A percentile compares a stretch with the other conserved stretches of the same genome.
Evolutionary conservation across 2,113 vertebrate genomes (phyloP).

Genomic region (Montifringilla adamsi): DNA sequence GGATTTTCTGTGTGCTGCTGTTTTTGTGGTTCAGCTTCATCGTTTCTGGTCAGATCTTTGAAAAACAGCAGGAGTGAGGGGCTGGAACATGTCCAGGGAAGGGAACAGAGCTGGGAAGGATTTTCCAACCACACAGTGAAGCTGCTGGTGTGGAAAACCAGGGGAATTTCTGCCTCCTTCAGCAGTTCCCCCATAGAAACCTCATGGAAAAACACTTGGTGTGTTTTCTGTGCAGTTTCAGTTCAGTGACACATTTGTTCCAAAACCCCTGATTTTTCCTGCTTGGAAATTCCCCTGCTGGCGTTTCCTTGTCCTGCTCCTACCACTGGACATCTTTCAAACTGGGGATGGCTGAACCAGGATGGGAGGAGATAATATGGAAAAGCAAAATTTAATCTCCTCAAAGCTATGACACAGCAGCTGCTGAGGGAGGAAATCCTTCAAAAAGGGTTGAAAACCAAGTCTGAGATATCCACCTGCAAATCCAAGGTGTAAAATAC

Average conservation of each 20-base stretch:
- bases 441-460: not conserved
- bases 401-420: not conserved
- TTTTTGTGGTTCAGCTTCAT: not conserved
- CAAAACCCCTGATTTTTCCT: not conserved
- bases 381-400: not conserved
- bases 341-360: not conserved
- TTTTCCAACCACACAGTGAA: not conserved
- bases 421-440: not conserved
- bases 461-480: too few relatives aligned
- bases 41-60: not conserved
- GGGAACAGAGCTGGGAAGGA: not conserved
- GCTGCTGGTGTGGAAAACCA: not conserved
- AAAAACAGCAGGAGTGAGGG: not conserved
- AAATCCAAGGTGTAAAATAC: not conserved
- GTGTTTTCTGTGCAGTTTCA: not conserved
- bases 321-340: not conserved
- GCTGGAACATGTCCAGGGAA: accelerated
- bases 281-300: not conserved
- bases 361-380: accelerated
- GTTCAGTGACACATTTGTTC: not conserved
- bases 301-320: not conserved
- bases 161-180: not conserved
- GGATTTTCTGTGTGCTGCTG: accelerated
- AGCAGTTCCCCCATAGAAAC: not conserved
- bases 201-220: not conserved